phyloP scores from a whole-genome alignment of 2,113 vertebrate genomes.

The Tamias sibiricus region DNA sequence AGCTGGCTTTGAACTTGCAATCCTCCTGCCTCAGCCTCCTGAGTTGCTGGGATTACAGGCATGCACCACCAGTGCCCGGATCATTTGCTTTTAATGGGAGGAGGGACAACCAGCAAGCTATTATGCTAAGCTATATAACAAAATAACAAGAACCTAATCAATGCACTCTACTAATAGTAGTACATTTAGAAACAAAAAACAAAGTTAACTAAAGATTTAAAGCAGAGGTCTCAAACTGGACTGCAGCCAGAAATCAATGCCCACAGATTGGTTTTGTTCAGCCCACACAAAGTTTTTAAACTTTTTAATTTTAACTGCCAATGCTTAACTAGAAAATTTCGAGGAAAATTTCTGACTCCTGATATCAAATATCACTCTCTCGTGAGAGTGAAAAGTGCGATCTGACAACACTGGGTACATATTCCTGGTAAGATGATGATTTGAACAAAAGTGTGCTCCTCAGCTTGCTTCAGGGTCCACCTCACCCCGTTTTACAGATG shows the following conservation, averaged over 20 bases:
- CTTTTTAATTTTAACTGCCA: slow-evolving; percentile 56
- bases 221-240: slow-evolving; percentile 40
- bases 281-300: not conserved
- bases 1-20: no score
- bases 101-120: slow-evolving; percentile 15
- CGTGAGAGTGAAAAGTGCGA: not conserved
- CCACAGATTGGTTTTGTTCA: not conserved
- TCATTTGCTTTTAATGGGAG: slow-evolving; percentile 19
- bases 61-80: no score
- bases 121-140: not conserved
- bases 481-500: not conserved
- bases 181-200: slow-evolving; percentile 47
- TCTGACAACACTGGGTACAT: not conserved
- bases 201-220: slow-evolving; percentile 36
- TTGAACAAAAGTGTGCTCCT: not conserved
- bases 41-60: no score
- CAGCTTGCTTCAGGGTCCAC: not conserved
- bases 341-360: slow-evolving; percentile 30
- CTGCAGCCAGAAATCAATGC: not conserved
- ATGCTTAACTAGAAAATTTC: slow-evolving; percentile 20
- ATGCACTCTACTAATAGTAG: not conserved
- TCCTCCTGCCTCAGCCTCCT: no score
- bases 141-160: slow-evolving; percentile 14
- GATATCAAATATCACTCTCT: not conserved
- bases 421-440: not conserved